Percentiles rank a stretch among this genome's conserved stretches.
Conservation (phyloP, 2,113 vertebrate genomes). For the Capricornis sumatraensis region DNA sequence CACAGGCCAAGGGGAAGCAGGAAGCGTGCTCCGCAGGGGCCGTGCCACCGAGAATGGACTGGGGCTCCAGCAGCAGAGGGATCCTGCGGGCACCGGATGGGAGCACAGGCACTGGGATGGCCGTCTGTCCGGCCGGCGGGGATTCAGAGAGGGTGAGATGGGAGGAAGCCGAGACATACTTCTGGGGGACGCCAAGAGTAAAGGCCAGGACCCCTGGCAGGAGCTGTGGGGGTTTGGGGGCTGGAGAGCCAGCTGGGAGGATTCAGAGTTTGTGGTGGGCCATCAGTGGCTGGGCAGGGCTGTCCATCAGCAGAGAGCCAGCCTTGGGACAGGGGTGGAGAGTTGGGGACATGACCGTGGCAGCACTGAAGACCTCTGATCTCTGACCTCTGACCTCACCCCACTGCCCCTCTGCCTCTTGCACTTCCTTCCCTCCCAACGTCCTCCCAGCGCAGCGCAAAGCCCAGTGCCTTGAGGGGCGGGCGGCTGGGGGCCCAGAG, state of each 20-base stretch:
- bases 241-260: background rate
- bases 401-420: background rate
- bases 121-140: background rate
- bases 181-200: background rate
- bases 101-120: no score
- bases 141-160: background rate
- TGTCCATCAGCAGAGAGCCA: background rate
- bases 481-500: background rate
- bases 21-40: rapidly evolving
- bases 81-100: no score
- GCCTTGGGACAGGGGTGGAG: background rate
- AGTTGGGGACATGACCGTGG: rapidly evolving
- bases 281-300: background rate
- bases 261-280: background rate
- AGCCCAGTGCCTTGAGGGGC: no score
- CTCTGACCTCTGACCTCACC: background rate
- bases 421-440: no score
- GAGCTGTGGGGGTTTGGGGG: background rate
- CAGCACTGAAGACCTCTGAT: background rate
- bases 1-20: background rate
- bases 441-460: background rate
- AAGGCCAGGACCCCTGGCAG: background rate
- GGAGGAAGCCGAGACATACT: background rate
- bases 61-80: background rate
- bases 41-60: rapidly evolving